Conservation (phyloP, 1,140 invertebrate genomes). For the Homalodisca vitripennis region DNA sequence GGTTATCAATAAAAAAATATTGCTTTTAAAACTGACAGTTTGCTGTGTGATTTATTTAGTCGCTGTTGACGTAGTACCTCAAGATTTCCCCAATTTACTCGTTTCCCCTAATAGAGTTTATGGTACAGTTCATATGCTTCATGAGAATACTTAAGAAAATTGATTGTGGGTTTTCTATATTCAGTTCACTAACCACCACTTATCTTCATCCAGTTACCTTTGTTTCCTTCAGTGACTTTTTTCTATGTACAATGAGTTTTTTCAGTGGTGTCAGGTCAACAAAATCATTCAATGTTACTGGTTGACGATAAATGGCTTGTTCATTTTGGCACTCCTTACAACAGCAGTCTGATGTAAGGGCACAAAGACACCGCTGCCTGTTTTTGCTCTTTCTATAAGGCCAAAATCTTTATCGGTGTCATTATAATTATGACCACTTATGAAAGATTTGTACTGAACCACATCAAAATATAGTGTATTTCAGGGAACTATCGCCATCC, state of each 20-base stretch:
- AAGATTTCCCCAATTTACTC: background rate
- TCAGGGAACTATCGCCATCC: background rate
- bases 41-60: background rate
- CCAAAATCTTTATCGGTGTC: background rate
- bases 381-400: background rate
- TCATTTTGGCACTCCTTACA: background rate
- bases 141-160: background rate
- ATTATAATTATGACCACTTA: background rate
- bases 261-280: background rate
- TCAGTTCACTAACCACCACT: background rate
- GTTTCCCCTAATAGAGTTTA: background rate
- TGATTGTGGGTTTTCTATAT: background rate
- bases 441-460: background rate
- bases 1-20: background rate
- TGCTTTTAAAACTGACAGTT: background rate
- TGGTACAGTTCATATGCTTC: background rate
- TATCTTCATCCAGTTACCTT: background rate
- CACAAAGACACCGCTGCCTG: background rate
- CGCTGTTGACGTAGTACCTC: background rate
- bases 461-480: background rate
- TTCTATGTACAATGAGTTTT: background rate
- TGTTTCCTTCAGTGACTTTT: background rate
- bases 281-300: background rate
- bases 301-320: slow-evolving; percentile 2
- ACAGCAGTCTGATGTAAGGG: background rate